Evolutionary conservation across 2,113 vertebrate species (phyloP).

Genomic region (Mormoops blainvillei): DNA sequence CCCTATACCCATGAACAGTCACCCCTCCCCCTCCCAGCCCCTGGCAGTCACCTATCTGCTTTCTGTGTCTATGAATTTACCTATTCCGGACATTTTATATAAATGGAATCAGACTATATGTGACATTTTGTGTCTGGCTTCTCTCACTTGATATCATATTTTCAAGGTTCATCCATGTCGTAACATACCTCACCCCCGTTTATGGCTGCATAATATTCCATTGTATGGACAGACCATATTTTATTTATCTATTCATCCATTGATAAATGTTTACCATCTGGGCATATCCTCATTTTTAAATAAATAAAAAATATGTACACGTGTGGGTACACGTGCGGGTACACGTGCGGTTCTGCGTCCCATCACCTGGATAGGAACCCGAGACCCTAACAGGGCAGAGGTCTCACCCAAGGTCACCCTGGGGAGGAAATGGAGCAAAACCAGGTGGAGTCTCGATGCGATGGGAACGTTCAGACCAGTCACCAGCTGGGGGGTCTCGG

Average conservation of each 20-base stretch:
- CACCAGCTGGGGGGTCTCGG: not conserved
- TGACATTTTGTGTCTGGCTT: not conserved
- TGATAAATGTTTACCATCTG: not conserved
- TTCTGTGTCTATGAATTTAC: not conserved
- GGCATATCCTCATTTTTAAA: not conserved
- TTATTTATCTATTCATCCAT: not conserved
- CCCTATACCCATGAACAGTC: rapidly evolving
- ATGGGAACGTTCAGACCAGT: not conserved
- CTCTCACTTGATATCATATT: rapidly evolving
- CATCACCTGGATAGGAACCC: no score
- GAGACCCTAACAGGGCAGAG: not conserved
- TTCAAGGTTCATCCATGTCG: rapidly evolving
- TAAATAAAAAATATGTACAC: not conserved
- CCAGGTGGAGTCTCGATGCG: rapidly evolving
- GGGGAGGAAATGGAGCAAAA: not conserved
- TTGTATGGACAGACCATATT: no score
- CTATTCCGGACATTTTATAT: not conserved
- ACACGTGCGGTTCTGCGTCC: not conserved
- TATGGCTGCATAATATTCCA: not conserved
- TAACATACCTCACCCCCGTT: rapidly evolving
- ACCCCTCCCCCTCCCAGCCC: not conserved
- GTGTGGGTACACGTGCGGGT: not conserved
- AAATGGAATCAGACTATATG: rapidly evolving
- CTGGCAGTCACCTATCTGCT: no score
- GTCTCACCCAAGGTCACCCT: not conserved